A percentile compares a stretch with the other conserved stretches of the same genome.
These are phyloP conservation scores for Palythoa grandiflora DNA, from an alignment of 92 coral and sea anemone species.

Conservation along the genomic window DNA sequence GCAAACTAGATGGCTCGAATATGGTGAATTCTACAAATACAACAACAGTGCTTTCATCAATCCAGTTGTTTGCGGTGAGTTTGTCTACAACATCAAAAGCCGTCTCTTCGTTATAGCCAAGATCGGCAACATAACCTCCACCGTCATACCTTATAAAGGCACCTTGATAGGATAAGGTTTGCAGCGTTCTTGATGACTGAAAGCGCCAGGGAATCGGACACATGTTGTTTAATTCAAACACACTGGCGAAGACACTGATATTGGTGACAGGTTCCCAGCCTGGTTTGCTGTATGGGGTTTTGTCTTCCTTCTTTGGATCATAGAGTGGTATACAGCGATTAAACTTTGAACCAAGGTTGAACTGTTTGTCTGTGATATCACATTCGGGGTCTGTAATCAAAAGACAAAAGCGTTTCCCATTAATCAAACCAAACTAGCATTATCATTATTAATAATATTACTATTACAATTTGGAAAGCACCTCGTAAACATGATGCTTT, in stretches of 20 bases:
- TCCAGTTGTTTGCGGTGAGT: constrained; percentile 68
- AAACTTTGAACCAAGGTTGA: constrained; percentile 44
- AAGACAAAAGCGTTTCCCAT: neutral
- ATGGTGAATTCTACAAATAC: constrained; percentile 81
- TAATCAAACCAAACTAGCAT: neutral
- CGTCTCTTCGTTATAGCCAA: constrained; percentile 76
- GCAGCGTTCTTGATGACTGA: constrained; percentile 59
- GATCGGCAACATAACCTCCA: constrained; percentile 84
- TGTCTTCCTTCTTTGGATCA: constrained; percentile 66
- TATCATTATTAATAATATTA: neutral
- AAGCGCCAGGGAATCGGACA: constrained; percentile 88
- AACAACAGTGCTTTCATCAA: constrained; percentile 71
- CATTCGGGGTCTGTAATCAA: constrained; percentile 56
- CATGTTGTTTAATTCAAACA: constrained; percentile 59
- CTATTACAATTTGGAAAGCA: too few relatives aligned
- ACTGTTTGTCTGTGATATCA: constrained; percentile 22
- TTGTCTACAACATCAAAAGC: constrained; percentile 62
- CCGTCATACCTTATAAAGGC: constrained; percentile 63
- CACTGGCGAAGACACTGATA: constrained; percentile 53
- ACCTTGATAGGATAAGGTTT: constrained; percentile 66
- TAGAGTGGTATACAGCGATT: constrained; percentile 67
- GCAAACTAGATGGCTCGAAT: constrained; percentile 75
- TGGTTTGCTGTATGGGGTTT: constrained; percentile 65
- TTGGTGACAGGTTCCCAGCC: constrained; percentile 79
- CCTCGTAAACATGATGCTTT: too few relatives aligned